phyloP scores from a whole-genome alignment of 2,113 vertebrate species.

The Arothron firmamentum region DNA sequence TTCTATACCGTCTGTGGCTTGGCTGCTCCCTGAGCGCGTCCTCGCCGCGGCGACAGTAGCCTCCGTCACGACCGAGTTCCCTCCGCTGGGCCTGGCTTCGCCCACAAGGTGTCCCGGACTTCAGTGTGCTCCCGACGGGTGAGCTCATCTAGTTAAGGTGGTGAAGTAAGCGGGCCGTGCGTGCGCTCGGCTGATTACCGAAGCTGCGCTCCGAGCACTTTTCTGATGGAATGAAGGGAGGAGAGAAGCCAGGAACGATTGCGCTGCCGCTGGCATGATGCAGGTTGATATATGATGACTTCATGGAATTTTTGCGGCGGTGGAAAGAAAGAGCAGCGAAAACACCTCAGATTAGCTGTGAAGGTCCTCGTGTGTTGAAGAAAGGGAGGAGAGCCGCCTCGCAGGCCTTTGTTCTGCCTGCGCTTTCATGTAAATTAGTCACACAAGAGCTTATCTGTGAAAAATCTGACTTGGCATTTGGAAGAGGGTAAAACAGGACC shows the following conservation, averaged over 20 bases:
- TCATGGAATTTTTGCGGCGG: constrained; percentile 43
- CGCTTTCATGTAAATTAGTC: constrained; percentile 58
- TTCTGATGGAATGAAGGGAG: constrained; percentile 58
- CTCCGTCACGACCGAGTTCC: constrained; percentile 68
- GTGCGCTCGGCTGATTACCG: constrained; percentile 63
- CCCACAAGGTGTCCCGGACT: constrained; percentile 54
- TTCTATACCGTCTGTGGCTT: constrained; percentile 60
- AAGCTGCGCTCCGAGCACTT: constrained; percentile 55
- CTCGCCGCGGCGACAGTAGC: constrained; percentile 66
- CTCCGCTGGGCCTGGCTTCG: constrained; percentile 63
- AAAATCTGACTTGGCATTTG: constrained; percentile 60
- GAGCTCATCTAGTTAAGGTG: constrained; percentile 62
- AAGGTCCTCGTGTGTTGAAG: constrained; percentile 22
- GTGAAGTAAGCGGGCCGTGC: constrained; percentile 33
- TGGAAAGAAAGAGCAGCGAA: neutral
- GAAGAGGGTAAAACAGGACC: constrained; percentile 44
- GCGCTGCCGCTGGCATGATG: constrained; percentile 44
- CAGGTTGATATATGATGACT: constrained; percentile 48
- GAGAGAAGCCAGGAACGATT: constrained; percentile 47
- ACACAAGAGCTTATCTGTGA: constrained; percentile 52
- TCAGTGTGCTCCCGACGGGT: constrained; percentile 35
- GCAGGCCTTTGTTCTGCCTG: constrained; percentile 45
- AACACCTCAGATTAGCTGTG: constrained; percentile 26
- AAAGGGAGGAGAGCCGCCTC: constrained; percentile 20
- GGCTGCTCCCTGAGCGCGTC: constrained; percentile 64